Evolutionary conservation across 1,140 invertebrate genomes (phyloP).

Genomic region (Atopsyche davidsoni): DNA sequence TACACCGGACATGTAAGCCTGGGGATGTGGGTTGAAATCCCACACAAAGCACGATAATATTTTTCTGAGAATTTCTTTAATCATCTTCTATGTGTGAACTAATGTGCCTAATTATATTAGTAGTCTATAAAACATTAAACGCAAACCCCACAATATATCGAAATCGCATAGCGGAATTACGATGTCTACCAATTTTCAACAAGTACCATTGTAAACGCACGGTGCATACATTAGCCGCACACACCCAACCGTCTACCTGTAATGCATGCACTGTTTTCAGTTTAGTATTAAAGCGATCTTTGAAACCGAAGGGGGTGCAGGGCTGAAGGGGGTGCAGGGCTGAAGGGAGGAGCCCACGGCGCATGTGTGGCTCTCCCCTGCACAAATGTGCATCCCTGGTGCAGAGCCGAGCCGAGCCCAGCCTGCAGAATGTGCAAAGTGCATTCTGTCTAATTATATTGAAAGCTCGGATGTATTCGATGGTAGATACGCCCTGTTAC

Average conservation of each 20-base stretch:
- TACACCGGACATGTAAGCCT: no score
- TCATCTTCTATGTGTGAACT: no score
- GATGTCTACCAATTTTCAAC: not conserved
- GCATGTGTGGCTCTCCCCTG: not conserved
- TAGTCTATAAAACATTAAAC: not conserved
- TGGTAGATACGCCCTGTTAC: no score
- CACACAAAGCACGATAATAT: no score
- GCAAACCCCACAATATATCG: not conserved
- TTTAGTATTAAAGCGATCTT: conserved; percentile 20
- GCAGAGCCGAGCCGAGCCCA: conserved; percentile 8
- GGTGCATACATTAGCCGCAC: conserved; percentile 16
- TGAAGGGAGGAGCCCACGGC: conserved; percentile 3
- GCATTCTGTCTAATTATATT: no score
- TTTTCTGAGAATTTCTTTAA: no score
- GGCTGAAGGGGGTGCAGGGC: not conserved
- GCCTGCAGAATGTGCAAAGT: not conserved
- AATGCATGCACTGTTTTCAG: conserved; percentile 21
- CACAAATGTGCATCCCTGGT: not conserved
- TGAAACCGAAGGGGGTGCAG: conserved; percentile 15
- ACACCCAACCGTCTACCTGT: conserved; percentile 6
- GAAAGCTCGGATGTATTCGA: no score
- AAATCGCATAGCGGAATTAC: not conserved
- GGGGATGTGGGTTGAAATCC: no score
- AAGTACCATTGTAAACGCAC: not conserved
- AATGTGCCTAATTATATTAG: no score